Evolutionary conservation across 2,888 invertebrate species (phyloP).

Genomic region (Campoletis raptor): DNA sequence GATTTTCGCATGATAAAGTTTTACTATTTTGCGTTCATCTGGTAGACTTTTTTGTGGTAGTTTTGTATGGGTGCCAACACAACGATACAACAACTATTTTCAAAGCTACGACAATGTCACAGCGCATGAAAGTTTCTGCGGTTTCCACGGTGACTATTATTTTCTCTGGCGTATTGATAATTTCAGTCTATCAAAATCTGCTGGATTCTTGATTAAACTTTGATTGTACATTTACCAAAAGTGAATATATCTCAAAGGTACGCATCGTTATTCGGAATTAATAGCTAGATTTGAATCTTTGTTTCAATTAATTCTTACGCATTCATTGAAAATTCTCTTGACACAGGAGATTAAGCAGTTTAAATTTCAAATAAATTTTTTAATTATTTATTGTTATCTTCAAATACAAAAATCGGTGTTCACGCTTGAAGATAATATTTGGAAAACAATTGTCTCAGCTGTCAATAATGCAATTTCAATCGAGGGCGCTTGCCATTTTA

Average conservation of each 20-base stretch:
- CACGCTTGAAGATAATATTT: neutral
- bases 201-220: slow-evolving; percentile 15
- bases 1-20: too few species aligned
- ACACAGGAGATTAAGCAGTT: neutral
- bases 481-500: neutral
- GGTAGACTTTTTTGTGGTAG: too few species aligned
- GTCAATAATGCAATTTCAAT: neutral
- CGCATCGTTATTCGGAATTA: neutral
- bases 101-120: neutral
- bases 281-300: neutral
- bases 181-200: slow-evolving; percentile 33
- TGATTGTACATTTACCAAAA: slow-evolving; percentile 27
- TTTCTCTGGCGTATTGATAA: slow-evolving; percentile 15
- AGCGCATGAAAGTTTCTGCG: neutral
- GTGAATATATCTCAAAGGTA: slow-evolving; percentile 26
- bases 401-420: neutral
- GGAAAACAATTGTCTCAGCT: neutral
- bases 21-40: too few species aligned
- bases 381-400: neutral
- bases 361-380: neutral
- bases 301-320: neutral
- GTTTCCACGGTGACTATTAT: slow-evolving; percentile 65
- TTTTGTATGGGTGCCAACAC: too few species aligned
- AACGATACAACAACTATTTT: neutral
- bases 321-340: neutral